Evolutionary conservation across 2,797 vertebrate species (phyloP).

Genomic region (Gambusia yucatana): DNA sequence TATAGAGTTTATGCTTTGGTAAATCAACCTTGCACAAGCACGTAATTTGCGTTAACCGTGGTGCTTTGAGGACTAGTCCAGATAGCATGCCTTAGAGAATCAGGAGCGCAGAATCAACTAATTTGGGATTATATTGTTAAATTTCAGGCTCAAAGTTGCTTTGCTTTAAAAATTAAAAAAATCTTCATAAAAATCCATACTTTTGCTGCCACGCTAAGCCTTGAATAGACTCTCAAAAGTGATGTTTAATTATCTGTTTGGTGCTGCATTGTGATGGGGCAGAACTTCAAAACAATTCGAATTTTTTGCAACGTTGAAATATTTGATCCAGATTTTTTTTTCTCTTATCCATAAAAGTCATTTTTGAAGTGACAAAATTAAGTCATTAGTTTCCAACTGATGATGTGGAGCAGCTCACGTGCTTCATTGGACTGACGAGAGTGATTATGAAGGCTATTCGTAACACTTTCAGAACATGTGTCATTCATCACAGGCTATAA

Average conservation of each 20-base stretch:
- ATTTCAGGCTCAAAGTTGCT: slow-evolving; percentile 30
- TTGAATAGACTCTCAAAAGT: slow-evolving; percentile 5
- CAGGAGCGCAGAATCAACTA: slow-evolving; percentile 26
- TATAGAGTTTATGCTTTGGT: slow-evolving; percentile 55
- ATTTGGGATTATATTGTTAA: slow-evolving; percentile 31
- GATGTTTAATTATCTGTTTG: slow-evolving; percentile 11
- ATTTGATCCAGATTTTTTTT: slow-evolving; percentile 1
- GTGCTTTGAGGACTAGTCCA: slow-evolving; percentile 34
- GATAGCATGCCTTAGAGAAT: slow-evolving; percentile 38
- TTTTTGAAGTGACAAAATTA: slow-evolving; percentile 12
- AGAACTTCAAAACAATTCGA: not conserved
- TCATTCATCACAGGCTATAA: not conserved
- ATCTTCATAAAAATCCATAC: not conserved
- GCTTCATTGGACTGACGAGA: not conserved
- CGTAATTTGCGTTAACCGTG: slow-evolving; percentile 21
- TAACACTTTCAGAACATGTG: slow-evolving; percentile 15
- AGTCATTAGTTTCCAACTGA: slow-evolving; percentile 1
- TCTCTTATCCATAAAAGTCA: slow-evolving; percentile 7
- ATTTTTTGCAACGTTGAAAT: not conserved
- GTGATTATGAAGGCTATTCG: slow-evolving; percentile 7
- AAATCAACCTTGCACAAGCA: slow-evolving; percentile 56
- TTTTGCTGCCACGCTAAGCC: slow-evolving; percentile 15
- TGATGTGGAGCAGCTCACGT: not conserved
- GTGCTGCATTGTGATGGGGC: not conserved
- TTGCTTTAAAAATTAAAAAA: slow-evolving; percentile 22